phyloP scores from a whole-genome alignment of 2,113 vertebrate genomes.

The Actinemys pallida region DNA sequence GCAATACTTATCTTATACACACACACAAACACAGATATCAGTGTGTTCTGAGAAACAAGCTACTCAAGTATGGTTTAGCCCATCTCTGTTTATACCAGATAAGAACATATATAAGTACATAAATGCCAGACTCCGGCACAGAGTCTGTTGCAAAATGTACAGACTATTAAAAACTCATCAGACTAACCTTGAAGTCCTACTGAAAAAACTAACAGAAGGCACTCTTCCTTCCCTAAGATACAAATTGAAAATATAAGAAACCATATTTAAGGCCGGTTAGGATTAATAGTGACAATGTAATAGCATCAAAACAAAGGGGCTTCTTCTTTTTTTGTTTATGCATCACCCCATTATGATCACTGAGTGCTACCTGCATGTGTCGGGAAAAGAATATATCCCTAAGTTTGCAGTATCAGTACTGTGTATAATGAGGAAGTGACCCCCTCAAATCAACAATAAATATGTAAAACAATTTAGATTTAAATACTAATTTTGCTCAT shows the following conservation, averaged over 20 bases:
- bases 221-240: neutral
- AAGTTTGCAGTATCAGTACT: neutral
- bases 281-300: neutral
- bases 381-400: neutral
- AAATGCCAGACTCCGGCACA: neutral
- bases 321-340: neutral
- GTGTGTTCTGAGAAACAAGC: neutral
- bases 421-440: neutral
- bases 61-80: neutral
- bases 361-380: neutral
- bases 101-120: neutral
- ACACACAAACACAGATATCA: neutral
- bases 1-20: neutral
- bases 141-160: neutral
- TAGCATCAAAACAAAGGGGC: neutral
- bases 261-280: neutral
- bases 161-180: neutral
- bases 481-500: neutral
- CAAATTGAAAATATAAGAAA: neutral
- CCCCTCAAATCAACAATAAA: neutral
- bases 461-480: neutral
- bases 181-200: neutral
- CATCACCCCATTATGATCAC: rapidly evolving
- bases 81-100: neutral
- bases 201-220: neutral